Conservation (phyloP, 2,888 invertebrate species). For the Baccha elongata region DNA sequence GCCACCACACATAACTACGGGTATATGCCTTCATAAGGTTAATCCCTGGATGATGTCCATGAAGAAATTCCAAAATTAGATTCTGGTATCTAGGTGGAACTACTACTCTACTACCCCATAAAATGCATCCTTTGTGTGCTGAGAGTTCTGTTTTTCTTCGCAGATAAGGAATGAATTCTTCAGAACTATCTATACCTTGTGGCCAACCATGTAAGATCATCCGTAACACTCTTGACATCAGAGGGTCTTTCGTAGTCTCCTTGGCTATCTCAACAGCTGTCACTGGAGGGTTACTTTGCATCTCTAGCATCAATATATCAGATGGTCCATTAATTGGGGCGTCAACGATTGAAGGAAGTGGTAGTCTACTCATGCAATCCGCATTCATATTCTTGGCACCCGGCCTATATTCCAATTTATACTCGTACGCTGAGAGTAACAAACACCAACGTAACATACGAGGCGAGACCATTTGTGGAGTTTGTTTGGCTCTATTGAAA, state of each 20-base stretch:
- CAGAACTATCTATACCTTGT: neutral
- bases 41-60: constrained; percentile 76
- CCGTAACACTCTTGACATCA: constrained; percentile 21
- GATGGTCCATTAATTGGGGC: neutral
- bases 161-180: neutral
- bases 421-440: no score
- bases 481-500: no score
- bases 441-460: no score
- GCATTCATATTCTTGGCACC: constrained; percentile 8
- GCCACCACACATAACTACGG: constrained; percentile 76
- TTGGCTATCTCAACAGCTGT: neutral
- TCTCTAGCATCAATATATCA: constrained; percentile 9
- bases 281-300: neutral
- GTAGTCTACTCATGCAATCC: constrained; percentile 17
- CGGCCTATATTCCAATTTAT: neutral
- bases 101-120: constrained; percentile 8
- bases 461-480: no score
- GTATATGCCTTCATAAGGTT: no score
- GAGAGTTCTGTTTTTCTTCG: no score
- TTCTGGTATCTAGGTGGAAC: constrained; percentile 22
- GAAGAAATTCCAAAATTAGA: constrained; percentile 71
- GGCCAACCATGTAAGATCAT: constrained; percentile 26
- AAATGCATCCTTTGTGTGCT: no score
- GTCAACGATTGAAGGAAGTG: constrained; percentile 1
- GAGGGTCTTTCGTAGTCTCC: constrained; percentile 7